phyloP scores from a whole-genome alignment of 2,113 vertebrate species.

The Bos taurus region ARS-UCD2.0 NC_037350.1:6389001-6389500 shows the following conservation, averaged over 20 bases:
- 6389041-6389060: constrained; percentile 53
- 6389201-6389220: background rate
- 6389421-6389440: background rate
- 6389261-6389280: background rate
- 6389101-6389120: constrained; percentile 1
- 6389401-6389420: background rate
- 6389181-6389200: background rate
- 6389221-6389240: background rate
- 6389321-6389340: background rate
- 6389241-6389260: background rate
- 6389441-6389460: background rate
- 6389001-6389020: constrained; percentile 25
- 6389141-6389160: constrained; percentile 22
- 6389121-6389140: background rate
- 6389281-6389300: background rate
- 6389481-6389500: background rate
- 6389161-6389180: background rate
- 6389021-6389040: constrained; percentile 50
- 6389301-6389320: background rate
- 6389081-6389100: constrained; percentile 37
- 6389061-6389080: constrained; percentile 59
- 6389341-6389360: background rate
- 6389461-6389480: background rate
- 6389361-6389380: background rate
- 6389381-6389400: background rate